Percentiles rank a stretch among this genome's conserved stretches.
These are phyloP conservation scores for Mimachlamys varia DNA, from an alignment of 2,888 invertebrate species.

Conservation along the genomic window DNA sequence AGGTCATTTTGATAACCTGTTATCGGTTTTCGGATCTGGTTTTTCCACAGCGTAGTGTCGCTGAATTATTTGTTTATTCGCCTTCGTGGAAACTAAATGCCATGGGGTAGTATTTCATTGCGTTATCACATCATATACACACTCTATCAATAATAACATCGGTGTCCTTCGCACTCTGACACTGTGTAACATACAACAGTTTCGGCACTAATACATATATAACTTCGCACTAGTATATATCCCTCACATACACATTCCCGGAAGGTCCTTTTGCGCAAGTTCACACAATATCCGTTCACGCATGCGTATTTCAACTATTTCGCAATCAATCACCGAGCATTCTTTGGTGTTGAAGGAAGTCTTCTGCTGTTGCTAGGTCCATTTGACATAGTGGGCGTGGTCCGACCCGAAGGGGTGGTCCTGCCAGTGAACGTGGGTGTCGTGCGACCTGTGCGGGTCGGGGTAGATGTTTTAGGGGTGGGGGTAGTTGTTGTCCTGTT, in stretches of 20 bases:
- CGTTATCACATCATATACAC: neutral
- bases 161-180: neutral
- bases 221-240: neutral
- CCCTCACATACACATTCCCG: neutral
- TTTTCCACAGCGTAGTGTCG: neutral
- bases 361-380: constrained; percentile 57
- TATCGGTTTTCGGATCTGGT: neutral
- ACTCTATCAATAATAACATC: neutral
- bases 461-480: constrained; percentile 70
- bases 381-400: constrained; percentile 63
- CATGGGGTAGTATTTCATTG: neutral
- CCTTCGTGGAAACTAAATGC: neutral
- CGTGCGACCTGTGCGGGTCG: constrained; percentile 61
- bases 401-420: constrained; percentile 56
- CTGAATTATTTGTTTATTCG: neutral
- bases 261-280: neutral
- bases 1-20: neutral
- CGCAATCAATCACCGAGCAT: constrained; percentile 43
- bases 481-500: constrained; percentile 48
- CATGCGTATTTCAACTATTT: constrained; percentile 6
- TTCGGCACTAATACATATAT: neutral
- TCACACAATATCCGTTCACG: constrained; percentile 34
- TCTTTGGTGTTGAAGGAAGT: constrained; percentile 67
- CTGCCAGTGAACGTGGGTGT: constrained; percentile 56
- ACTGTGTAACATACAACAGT: neutral